phyloP scores from a whole-genome alignment of 2,888 invertebrate genomes.

The Lycophotia porphyrea region DNA sequence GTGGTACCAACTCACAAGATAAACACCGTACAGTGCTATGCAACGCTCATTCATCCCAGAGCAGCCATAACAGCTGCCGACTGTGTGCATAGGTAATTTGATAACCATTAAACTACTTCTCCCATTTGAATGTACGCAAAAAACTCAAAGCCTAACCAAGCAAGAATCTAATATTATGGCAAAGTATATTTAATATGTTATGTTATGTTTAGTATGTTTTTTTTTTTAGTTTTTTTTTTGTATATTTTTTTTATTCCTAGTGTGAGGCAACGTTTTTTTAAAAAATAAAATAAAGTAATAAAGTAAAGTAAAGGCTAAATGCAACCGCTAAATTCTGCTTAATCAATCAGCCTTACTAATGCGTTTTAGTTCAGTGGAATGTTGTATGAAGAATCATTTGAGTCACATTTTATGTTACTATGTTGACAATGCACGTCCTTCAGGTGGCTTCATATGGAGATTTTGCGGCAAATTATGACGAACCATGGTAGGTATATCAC shows the following conservation, averaged over 20 bases:
- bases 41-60: constrained; percentile 82
- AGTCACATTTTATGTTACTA: constrained; percentile 1
- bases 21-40: constrained; percentile 82
- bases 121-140: background rate
- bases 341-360: background rate
- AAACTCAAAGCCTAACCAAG: too few relatives aligned
- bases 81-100: constrained; percentile 80
- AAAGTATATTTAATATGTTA: too few relatives aligned
- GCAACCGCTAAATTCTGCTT: background rate
- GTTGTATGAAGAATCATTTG: background rate
- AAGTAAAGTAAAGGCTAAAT: too few relatives aligned
- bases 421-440: background rate
- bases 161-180: too few relatives aligned
- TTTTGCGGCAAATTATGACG: constrained; percentile 1
- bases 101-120: background rate
- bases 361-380: background rate
- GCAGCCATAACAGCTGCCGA: constrained; percentile 83
- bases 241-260: too few relatives aligned
- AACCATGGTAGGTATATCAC: background rate
- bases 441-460: background rate
- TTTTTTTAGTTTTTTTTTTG: too few relatives aligned
- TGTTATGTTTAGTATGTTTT: too few relatives aligned
- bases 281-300: too few relatives aligned
- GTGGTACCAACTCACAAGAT: constrained; percentile 77
- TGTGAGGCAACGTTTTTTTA: too few relatives aligned